phyloP scores from a whole-genome alignment of 2,113 vertebrate genomes.

The Marmota monax region DNA sequence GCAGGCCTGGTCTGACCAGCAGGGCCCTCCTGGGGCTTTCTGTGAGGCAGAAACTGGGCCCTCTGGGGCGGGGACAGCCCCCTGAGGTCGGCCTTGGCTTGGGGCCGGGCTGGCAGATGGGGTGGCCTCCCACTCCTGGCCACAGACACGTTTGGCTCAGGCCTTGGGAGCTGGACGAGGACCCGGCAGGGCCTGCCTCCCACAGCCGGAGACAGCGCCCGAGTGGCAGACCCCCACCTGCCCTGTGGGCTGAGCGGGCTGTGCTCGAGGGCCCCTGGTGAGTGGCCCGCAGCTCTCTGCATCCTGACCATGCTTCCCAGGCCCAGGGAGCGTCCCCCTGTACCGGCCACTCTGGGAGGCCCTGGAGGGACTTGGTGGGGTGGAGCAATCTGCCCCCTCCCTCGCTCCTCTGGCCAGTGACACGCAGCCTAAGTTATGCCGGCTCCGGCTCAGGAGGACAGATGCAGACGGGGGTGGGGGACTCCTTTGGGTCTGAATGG shows the following conservation, averaged over 20 bases:
- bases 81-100: no score
- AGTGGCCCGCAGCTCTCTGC: background rate
- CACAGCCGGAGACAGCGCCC: background rate
- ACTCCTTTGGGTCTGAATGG: background rate
- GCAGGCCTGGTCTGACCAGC: background rate
- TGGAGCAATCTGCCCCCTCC: background rate
- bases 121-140: background rate
- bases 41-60: background rate
- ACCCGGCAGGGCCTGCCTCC: background rate
- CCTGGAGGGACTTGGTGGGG: no score
- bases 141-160: background rate
- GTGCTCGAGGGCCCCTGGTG: background rate
- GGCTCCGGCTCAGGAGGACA: no score
- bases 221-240: background rate
- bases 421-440: background rate
- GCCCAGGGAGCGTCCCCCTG: background rate
- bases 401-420: background rate
- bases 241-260: background rate
- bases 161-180: background rate
- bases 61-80: no score
- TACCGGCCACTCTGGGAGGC: background rate
- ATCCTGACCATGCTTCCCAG: background rate
- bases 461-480: background rate
- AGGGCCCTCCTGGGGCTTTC: background rate
- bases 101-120: background rate